phyloP scores from a whole-genome alignment of 2,888 invertebrate genomes.

The Nycteola revayana region DNA sequence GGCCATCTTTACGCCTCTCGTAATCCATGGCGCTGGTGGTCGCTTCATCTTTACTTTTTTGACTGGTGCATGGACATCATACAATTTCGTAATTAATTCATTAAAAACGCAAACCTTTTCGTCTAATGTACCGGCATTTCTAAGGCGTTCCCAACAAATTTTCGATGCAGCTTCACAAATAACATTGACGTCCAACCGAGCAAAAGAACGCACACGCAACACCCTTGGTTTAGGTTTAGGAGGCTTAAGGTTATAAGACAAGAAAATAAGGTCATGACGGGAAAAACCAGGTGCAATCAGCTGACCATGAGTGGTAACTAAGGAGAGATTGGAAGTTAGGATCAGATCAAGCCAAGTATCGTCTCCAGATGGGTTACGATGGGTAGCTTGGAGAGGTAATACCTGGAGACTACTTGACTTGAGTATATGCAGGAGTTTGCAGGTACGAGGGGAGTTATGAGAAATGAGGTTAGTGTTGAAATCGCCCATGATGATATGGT shows the following conservation, averaged over 20 bases:
- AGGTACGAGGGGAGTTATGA: background rate
- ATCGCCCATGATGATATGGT: background rate
- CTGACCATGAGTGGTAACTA: background rate
- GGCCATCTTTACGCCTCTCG: background rate
- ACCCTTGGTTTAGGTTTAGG: background rate
- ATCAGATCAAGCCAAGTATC: background rate
- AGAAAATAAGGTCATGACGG: background rate
- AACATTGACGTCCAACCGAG: background rate
- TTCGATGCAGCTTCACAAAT: background rate
- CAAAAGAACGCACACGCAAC: background rate
- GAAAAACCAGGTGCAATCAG: background rate
- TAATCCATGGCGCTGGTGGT: constrained; percentile 3
- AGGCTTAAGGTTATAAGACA: background rate
- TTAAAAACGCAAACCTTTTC: constrained; percentile 2
- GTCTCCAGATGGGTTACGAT: background rate
- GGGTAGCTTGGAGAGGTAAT: background rate
- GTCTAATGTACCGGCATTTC: background rate
- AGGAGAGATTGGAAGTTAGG: background rate
- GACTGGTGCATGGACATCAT: constrained; percentile 3
- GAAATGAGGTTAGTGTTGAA: background rate
- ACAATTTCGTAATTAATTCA: background rate
- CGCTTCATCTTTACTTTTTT: constrained; percentile 5
- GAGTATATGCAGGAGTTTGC: background rate
- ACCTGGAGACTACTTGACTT: background rate
- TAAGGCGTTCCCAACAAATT: background rate